phyloP scores from a whole-genome alignment of 2,113 vertebrate species.

The human (Homo sapiens) region GRCh38 chr15:93217001-93217500 shows the following conservation, averaged over 20 bases:
- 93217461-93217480: neutral
- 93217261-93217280: neutral
- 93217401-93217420: neutral
- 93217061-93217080: neutral
- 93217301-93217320: neutral
- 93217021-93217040: neutral
- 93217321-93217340: neutral
- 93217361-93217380: neutral
- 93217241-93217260: neutral
- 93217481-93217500: neutral
- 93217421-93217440: neutral
- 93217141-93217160: slow-evolving; percentile 17
- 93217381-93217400: neutral
- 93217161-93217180: slow-evolving; percentile 19
- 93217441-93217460: neutral
- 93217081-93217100: neutral
- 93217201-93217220: neutral
- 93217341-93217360: neutral
- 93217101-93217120: neutral
- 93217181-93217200: slow-evolving; percentile 21
- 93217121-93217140: neutral
- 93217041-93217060: neutral
- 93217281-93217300: neutral
- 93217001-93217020: neutral
- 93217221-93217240: neutral